Evolutionary conservation across 2,888 invertebrate species (phyloP), one percentile per base, ranked within the genome.

Genomic region (Tipula lateralis): DNA sequence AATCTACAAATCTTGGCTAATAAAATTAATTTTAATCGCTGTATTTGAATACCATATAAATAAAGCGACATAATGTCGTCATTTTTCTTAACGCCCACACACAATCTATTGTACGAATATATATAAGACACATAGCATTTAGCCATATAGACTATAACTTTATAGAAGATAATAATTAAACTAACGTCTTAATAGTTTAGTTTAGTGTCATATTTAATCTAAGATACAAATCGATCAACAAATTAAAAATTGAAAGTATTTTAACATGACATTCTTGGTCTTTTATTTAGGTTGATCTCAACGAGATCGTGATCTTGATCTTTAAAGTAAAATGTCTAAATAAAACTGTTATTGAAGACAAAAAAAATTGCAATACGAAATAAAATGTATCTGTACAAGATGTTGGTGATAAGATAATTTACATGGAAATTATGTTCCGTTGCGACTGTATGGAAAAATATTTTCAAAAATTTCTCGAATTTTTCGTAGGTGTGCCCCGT

Each of bases 221-320:
- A 24, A 66, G 0, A 66, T 13, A 66, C 66, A 24, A 66, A 66
- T 66, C 66, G 66, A 66, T 66, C 66, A 66, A 66, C 66, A 66
- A 66, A 66, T 66, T 66, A 66, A 66, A 66, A 66, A 66, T 66
- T 66, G 66, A 66, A 66, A 66, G 66, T 66, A 44, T 44, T 36
- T 36, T 36, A 12, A 36, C 12, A 7, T 36, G 6, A n/a, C 7
- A 66, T 9, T 24, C 24, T 24, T 66, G n/a, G 66, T 66, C 66
- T 6, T 66, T 66, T 2, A 66, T 66, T 66, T 66, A 7, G 24
- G 9, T n/a, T 24, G 66, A 66, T 66, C 66, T 24, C 12, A 24
- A 66, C 24, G 66, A n/a, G n/a, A 19, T 66, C 66, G 24, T 66
- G 66, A 66, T 66, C 66, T 66, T 66, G 66, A 66, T 66, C 66